Percentiles rank a stretch among this genome's conserved stretches.
Conservation (phyloP, 2,113 vertebrate species). For the Genyomyrus donnyi region DNA sequence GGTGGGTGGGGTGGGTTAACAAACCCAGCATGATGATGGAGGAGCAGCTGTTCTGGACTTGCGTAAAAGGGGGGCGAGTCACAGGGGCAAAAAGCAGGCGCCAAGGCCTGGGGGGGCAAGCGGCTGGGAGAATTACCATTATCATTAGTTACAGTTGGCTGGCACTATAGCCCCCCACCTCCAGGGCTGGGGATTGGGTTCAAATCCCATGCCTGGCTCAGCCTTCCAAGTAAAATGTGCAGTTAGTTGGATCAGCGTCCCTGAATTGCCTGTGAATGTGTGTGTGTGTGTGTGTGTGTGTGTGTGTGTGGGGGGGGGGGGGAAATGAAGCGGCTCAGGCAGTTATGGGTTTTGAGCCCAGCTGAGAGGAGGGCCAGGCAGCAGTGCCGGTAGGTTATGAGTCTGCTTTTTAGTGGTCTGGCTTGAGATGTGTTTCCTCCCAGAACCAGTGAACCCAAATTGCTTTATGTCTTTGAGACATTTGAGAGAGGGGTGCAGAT, state of each 20-base stretch:
- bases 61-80: neutral
- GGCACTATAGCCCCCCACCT: neutral
- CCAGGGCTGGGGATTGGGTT: neutral
- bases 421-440: neutral
- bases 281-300: neutral
- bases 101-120: neutral
- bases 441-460: constrained; percentile 10
- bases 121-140: neutral
- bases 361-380: neutral
- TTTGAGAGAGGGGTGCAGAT: constrained; percentile 14
- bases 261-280: neutral
- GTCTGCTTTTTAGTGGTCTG: neutral
- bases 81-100: neutral
- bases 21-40: neutral
- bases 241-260: neutral
- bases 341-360: neutral
- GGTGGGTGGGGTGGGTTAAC: neutral
- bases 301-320: neutral
- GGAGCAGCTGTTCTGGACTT: neutral
- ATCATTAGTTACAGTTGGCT: neutral
- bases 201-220: neutral
- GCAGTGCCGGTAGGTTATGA: neutral
- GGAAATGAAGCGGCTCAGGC: neutral
- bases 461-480: constrained; percentile 30
- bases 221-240: neutral